phyloP scores from a whole-genome alignment of 2,113 vertebrate genomes.

The Thinocorus orbignyianus region DNA sequence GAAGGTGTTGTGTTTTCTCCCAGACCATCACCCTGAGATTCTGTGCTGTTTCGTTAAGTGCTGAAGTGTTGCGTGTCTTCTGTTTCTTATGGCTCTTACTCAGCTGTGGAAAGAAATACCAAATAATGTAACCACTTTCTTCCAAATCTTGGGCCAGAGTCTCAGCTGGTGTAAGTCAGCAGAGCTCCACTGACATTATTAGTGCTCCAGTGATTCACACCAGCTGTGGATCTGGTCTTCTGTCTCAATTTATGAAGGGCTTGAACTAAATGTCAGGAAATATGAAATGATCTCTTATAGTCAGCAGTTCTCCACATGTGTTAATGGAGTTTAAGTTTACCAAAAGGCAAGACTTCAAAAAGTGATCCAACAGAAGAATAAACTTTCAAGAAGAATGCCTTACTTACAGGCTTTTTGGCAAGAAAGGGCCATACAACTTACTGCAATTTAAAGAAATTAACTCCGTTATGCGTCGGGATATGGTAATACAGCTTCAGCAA shows the following conservation, averaged over 20 bases:
- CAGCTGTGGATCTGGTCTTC: slow-evolving; percentile 47
- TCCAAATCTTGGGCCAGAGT: slow-evolving; percentile 24
- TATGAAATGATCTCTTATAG: slow-evolving; percentile 57
- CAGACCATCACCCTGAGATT: neutral
- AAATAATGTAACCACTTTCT: slow-evolving; percentile 31
- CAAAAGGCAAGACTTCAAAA: slow-evolving; percentile 56
- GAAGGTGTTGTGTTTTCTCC: neutral
- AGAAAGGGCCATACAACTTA: neutral
- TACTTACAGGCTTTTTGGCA: slow-evolving; percentile 20
- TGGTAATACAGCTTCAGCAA: neutral
- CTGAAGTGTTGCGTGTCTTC: neutral
- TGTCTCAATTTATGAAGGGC: slow-evolving; percentile 34
- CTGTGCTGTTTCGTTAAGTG: neutral
- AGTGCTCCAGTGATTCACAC: slow-evolving; percentile 52
- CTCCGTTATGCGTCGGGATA: neutral
- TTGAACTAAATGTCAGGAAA: slow-evolving; percentile 57
- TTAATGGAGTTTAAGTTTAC: slow-evolving; percentile 63
- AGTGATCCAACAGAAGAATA: slow-evolving; percentile 32
- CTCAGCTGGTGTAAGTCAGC: slow-evolving; percentile 52
- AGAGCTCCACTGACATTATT: slow-evolving; percentile 48
- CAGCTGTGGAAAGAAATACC: slow-evolving; percentile 34
- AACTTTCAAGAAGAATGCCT: slow-evolving; percentile 41
- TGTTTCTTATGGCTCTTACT: neutral
- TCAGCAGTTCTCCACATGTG: slow-evolving; percentile 64
- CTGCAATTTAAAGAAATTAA: slow-evolving; percentile 43